These are phyloP conservation scores for Cirrhinus molitorella DNA, from an alignment of 2,797 vertebrate genomes.

Conservation along the genomic window DNA sequence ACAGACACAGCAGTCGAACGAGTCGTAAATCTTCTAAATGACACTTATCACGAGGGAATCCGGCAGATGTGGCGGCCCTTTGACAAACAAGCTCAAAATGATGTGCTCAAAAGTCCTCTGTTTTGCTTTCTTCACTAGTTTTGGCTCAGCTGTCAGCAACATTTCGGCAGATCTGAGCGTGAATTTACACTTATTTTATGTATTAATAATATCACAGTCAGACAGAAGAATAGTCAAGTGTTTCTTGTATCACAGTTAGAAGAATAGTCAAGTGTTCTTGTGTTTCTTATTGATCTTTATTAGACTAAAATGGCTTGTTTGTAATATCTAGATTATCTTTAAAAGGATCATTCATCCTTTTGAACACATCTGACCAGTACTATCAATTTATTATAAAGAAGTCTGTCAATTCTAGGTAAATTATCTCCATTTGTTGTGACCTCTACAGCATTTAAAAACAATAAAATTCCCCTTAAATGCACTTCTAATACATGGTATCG, in stretches of 20 bases:
- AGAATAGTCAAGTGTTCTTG: too few species aligned
- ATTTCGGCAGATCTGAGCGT: neutral
- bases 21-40: conserved; percentile 67
- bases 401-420: neutral
- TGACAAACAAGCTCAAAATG: conserved; percentile 27
- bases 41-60: conserved; percentile 71
- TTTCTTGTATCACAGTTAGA: too few species aligned
- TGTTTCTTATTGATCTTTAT: neutral
- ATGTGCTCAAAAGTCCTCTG: conserved; percentile 6
- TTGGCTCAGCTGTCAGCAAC: neutral
- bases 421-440: neutral
- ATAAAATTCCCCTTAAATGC: too few species aligned
- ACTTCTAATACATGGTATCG: neutral
- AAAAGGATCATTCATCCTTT: neutral
- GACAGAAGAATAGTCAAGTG: neutral
- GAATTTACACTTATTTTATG: conserved; percentile 1
- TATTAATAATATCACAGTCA: neutral
- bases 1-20: conserved; percentile 58
- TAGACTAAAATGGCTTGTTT: neutral
- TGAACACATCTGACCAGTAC: too few species aligned
- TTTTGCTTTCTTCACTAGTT: neutral
- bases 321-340: neutral
- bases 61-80: conserved; percentile 73
- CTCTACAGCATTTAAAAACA: neutral
- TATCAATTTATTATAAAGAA: neutral